Percentiles rank a stretch among this genome's conserved stretches.
phyloP scores from a whole-genome alignment of 1,140 invertebrate genomes.

The Helicoverpa zea region DNA sequence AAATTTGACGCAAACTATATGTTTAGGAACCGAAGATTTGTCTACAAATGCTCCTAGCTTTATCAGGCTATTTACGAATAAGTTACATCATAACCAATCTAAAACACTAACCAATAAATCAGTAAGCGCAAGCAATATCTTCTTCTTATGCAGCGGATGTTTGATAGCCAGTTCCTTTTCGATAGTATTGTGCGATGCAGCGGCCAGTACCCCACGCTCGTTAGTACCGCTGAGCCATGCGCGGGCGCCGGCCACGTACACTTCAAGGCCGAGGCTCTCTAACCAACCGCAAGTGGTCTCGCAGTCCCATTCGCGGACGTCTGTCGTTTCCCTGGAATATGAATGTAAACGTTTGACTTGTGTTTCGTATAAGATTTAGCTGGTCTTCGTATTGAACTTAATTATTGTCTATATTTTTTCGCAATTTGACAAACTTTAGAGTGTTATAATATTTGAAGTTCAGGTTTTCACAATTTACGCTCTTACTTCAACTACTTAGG shows the following conservation, averaged over 20 bases:
- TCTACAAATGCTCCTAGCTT: too few relatives aligned
- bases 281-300: conserved; percentile 97
- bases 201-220: conserved; percentile 90
- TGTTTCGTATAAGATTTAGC: too few relatives aligned
- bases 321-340: conserved; percentile 85
- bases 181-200: conserved; percentile 92
- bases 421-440: background rate
- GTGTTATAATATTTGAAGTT: too few relatives aligned
- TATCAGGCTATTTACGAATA: too few relatives aligned
- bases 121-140: conserved; percentile 94
- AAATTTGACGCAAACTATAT: too few relatives aligned
- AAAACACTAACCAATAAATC: conserved; percentile 81
- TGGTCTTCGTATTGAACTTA: background rate
- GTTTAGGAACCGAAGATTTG: too few relatives aligned
- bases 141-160: conserved; percentile 96
- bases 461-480: too few relatives aligned
- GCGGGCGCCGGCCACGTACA: conserved; percentile 93
- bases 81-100: too few relatives aligned
- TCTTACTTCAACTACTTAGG: too few relatives aligned
- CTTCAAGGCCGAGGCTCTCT: conserved; percentile 94
- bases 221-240: conserved; percentile 92
- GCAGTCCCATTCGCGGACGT: conserved; percentile 91
- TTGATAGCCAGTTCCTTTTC: conserved; percentile 96
- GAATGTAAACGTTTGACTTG: background rate
- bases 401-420: background rate